Evolutionary conservation across 2,797 vertebrate species (phyloP).

Genomic region (Bradypodion ventrale): DNA sequence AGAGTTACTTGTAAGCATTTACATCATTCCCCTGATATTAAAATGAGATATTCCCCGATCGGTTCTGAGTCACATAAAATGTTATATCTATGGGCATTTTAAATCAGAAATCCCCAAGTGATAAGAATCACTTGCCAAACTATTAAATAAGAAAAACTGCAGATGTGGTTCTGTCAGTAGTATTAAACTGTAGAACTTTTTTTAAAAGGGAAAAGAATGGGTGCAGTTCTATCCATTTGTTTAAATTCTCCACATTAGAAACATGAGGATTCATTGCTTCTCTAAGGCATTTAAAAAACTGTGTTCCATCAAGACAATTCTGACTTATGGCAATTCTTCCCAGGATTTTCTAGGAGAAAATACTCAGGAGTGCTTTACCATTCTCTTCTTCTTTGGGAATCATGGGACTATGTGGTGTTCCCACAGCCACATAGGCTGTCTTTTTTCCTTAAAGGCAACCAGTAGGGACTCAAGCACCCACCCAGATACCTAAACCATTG

Average conservation of each 20-base stretch:
- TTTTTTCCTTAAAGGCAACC: too few species aligned
- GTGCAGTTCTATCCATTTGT: slow-evolving; percentile 49
- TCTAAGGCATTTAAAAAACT: too few species aligned
- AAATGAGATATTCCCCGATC: not conserved
- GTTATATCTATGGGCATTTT: not conserved
- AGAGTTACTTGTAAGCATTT: slow-evolving; percentile 4
- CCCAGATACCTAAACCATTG: too few species aligned
- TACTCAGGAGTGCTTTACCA: too few species aligned
- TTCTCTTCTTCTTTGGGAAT: too few species aligned
- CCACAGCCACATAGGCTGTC: too few species aligned
- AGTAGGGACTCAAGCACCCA: too few species aligned
- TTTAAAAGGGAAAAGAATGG: not conserved
- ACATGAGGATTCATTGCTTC: slow-evolving; percentile 45
- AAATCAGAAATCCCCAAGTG: not conserved
- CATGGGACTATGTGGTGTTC: too few species aligned
- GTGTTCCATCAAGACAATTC: too few species aligned
- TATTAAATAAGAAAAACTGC: not conserved
- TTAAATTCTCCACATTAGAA: slow-evolving; percentile 37
- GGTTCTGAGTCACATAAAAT: not conserved
- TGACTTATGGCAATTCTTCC: too few species aligned
- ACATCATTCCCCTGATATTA: not conserved
- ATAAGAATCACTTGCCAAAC: not conserved
- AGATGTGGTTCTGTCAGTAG: not conserved
- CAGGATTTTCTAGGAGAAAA: too few species aligned
- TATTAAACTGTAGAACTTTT: slow-evolving; percentile 23